These are phyloP conservation scores for Spheniscus humboldti DNA, from an alignment of 2,797 vertebrate species.

Conservation along the genomic window DNA sequence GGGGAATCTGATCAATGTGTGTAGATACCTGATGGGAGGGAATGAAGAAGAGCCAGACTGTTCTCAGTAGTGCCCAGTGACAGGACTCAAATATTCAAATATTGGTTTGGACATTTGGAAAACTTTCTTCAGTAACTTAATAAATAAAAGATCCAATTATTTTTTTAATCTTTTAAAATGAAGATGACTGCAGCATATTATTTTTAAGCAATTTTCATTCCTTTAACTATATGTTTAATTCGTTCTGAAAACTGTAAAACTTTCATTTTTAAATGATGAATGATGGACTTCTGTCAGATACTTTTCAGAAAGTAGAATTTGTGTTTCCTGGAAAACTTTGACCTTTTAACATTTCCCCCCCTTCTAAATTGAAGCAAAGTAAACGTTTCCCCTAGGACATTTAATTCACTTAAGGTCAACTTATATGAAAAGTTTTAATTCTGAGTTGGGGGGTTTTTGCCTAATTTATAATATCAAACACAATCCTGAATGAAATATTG, in stretches of 20 bases:
- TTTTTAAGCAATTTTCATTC: not conserved
- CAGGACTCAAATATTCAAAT: not conserved
- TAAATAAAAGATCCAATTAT: not conserved
- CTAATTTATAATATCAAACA: not conserved
- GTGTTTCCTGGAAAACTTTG: not conserved
- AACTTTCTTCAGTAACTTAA: not conserved
- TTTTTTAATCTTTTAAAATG: not conserved
- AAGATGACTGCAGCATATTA: not conserved
- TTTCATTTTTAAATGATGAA: not conserved
- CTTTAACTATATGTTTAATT: not conserved
- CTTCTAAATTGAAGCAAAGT: not conserved
- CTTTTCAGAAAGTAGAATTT: not conserved
- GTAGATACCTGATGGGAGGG: not conserved
- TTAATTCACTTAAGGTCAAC: not conserved
- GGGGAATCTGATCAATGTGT: not conserved
- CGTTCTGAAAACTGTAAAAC: not conserved
- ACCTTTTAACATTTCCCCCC: not conserved
- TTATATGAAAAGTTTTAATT: not conserved
- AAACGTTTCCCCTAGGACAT: not conserved
- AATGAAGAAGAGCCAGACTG: not conserved
- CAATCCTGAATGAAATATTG: not conserved
- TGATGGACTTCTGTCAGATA: not conserved
- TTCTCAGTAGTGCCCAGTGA: not conserved
- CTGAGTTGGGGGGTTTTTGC: not conserved
- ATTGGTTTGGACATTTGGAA: not conserved